Conservation (phyloP, 2,888 invertebrate species). For the Thymelicus sylvestris region DNA sequence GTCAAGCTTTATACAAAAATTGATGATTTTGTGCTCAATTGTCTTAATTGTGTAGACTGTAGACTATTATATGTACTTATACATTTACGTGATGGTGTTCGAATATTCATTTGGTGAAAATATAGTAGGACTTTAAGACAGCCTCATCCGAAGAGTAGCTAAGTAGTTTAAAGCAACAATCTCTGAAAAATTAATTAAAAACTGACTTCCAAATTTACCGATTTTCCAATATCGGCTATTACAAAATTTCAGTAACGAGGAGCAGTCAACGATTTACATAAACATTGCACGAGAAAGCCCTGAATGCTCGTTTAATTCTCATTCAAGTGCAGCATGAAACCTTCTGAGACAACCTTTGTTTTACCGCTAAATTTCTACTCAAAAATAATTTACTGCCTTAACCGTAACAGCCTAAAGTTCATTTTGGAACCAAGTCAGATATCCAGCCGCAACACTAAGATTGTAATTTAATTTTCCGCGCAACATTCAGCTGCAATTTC, state of each 20-base stretch:
- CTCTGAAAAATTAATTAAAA: neutral
- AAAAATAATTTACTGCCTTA: neutral
- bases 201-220: neutral
- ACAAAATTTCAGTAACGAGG: slow-evolving; percentile 38
- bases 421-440: neutral
- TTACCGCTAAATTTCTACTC: neutral
- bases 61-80: too few species aligned
- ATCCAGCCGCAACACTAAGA: neutral
- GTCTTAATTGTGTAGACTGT: too few species aligned
- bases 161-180: too few species aligned
- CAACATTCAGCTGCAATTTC: slow-evolving; percentile 12
- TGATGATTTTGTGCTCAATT: too few species aligned
- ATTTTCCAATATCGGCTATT: neutral
- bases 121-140: too few species aligned
- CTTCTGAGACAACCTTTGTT: slow-evolving; percentile 8
- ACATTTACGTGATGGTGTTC: too few species aligned
- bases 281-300: slow-evolving; percentile 60
- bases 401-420: neutral
- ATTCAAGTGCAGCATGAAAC: slow-evolving; percentile 52
- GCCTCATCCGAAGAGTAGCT: too few species aligned
- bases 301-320: slow-evolving; percentile 68
- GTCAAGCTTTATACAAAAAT: too few species aligned
- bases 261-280: slow-evolving; percentile 56
- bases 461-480: slow-evolving; percentile 19
- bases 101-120: too few species aligned